Conservation (phyloP, 2,797 vertebrate genomes). For the Pangasius mekongensis region DNA sequence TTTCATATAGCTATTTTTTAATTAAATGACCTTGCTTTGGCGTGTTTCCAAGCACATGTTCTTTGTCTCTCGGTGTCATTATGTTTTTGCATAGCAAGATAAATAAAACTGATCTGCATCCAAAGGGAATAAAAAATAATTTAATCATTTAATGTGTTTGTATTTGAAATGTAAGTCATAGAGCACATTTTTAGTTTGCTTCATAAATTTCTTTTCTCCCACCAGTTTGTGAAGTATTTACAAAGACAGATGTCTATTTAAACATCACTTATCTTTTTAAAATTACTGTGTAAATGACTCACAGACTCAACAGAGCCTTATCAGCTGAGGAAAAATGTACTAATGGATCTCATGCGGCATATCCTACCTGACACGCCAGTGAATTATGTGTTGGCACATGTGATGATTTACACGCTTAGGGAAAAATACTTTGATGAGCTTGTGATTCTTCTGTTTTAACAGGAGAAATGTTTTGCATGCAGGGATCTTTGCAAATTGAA, state of each 20-base stretch:
- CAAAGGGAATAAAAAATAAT: neutral
- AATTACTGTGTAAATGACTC: slow-evolving; percentile 5
- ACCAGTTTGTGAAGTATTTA: neutral
- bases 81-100: neutral
- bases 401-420: neutral
- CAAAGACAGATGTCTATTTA: neutral
- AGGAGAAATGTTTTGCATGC: neutral
- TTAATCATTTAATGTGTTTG: neutral
- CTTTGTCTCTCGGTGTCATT: neutral
- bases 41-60: neutral
- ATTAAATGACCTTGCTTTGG: neutral
- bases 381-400: slow-evolving; percentile 24
- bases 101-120: slow-evolving; percentile 11
- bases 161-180: slow-evolving; percentile 13
- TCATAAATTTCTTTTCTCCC: neutral
- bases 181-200: slow-evolving; percentile 2
- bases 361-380: neutral
- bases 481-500: neutral
- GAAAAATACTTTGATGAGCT: neutral
- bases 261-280: slow-evolving; percentile 18
- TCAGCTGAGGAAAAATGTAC: slow-evolving; percentile 35
- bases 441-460: neutral
- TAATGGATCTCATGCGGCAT: slow-evolving; percentile 33
- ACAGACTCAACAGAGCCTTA: slow-evolving; percentile 15
- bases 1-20: neutral